Evolutionary conservation across 2,113 vertebrate genomes (phyloP), one percentile per base, ranked within the genome.

Genomic region (Cottus gobio): DNA sequence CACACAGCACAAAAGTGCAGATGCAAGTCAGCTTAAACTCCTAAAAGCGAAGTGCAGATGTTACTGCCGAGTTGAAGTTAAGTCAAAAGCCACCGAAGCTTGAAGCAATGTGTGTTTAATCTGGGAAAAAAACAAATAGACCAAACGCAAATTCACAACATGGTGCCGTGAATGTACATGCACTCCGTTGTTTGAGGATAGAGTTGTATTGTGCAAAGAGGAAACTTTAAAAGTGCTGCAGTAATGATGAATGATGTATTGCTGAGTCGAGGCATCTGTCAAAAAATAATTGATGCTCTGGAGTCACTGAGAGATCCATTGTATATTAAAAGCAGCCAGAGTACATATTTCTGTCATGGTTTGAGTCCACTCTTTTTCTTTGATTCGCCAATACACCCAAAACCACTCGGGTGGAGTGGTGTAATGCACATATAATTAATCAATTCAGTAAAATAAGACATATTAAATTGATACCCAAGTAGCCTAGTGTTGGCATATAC

Each of bases 241-340:
- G 83, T 83, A 65, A 81, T 78, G 85, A 79, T 88, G 79, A 88
- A 90, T 81, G 89, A 85, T 88, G 78, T 71, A 76, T 61, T 46
- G 74, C 80, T 83, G 80, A 84, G 73, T 80, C 57, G 1, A 44
- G 72, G 48, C 67, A 85, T 85, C 81, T 86, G 87, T 89, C 87
- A 85, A 66, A 56, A 48, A 75, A 63, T 81, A 86, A 89, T 86
- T 77, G 77, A 89, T 91, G 80, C 54, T 80, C 61, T 52, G 66
- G 66, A 85, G 62, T 84, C 80, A 67, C 50, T 48, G n/a, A 72
- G 64, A 75, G 52, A 73, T 79, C 28, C 24, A 36, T n/a, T 67
- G 73, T 65, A 82, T 70, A 81, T 80, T 84, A 57, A 81, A 78
- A 79, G 60, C 48, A 56, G 63, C 7, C 42, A 65, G 58, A 65